phyloP scores from a whole-genome alignment of 2,888 invertebrate genomes.

The Disparrhopalites patrizii region DNA sequence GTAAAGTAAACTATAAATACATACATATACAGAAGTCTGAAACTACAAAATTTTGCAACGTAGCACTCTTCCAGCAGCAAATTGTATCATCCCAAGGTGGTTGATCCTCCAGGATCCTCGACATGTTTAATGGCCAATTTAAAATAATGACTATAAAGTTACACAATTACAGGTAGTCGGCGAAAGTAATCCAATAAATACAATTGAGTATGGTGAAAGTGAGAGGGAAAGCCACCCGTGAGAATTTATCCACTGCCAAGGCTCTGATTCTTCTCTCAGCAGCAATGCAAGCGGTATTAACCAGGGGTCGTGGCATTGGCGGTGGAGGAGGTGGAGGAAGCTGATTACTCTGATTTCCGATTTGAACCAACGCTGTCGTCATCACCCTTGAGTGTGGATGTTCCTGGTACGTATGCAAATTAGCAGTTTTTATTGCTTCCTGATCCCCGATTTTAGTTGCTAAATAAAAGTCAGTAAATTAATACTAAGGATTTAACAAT shows the following conservation, averaged over 20 bases:
- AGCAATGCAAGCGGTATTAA: slow-evolving; percentile 14
- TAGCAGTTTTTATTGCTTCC: too few relatives aligned
- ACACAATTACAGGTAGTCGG: slow-evolving; percentile 61
- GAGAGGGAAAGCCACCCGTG: slow-evolving; percentile 66
- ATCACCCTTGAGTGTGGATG: slow-evolving; percentile 22
- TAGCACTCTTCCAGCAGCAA: too few relatives aligned
- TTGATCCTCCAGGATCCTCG: too few relatives aligned
- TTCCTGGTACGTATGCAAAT: slow-evolving; percentile 5
- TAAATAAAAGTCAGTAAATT: not conserved
- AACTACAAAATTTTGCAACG: too few relatives aligned
- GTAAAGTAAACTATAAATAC: too few relatives aligned
- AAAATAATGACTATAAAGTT: too few relatives aligned
- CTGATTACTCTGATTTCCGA: slow-evolving; percentile 16
- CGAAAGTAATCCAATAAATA: slow-evolving; percentile 70
- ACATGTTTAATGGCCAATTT: too few relatives aligned
- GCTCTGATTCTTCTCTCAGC: slow-evolving; percentile 46
- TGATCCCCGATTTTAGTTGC: not conserved
- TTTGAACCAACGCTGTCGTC: slow-evolving; percentile 25
- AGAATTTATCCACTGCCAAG: slow-evolving; percentile 66
- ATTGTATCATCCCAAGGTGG: too few relatives aligned
- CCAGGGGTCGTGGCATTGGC: slow-evolving; percentile 48
- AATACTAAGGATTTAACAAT: not conserved
- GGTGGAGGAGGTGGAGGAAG: slow-evolving; percentile 55
- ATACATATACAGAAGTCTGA: too few relatives aligned
- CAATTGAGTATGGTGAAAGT: slow-evolving; percentile 65